Percentiles rank a stretch among this genome's conserved stretches.
These are phyloP conservation scores for Salvelinus namaycush DNA, from an alignment of 2,113 vertebrate species.

Conservation along the genomic window DNA sequence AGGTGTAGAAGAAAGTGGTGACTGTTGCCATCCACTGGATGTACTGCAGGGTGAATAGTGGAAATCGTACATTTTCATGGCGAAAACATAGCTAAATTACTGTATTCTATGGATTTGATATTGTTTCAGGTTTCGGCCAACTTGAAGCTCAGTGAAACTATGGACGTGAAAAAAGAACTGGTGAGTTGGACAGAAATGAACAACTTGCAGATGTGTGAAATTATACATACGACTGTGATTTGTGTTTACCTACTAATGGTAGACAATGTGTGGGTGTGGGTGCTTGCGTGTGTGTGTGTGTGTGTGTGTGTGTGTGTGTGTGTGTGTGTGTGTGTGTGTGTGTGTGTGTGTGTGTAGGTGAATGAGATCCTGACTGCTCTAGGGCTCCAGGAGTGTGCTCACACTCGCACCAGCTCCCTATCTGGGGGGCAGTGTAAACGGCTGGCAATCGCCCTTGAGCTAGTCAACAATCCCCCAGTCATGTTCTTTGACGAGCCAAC, in stretches of 20 bases:
- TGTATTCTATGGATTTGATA: not conserved
- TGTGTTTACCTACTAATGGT: not conserved
- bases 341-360: slow-evolving; percentile 75
- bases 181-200: slow-evolving; percentile 67
- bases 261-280: not conserved
- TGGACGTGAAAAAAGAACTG: slow-evolving; percentile 93
- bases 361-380: slow-evolving; percentile 92
- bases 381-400: slow-evolving; percentile 88
- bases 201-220: not conserved
- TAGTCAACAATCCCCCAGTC: slow-evolving; percentile 96
- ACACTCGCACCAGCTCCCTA: slow-evolving; percentile 87
- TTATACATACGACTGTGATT: not conserved
- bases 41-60: not conserved
- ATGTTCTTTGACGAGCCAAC: slow-evolving; percentile 99
- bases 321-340: not conserved
- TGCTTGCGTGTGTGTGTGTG: slow-evolving; percentile 6
- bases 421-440: slow-evolving; percentile 94
- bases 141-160: slow-evolving; percentile 89
- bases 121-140: slow-evolving; percentile 88
- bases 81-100: not conserved
- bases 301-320: not conserved
- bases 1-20: not conserved
- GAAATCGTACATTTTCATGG: not conserved
- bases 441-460: slow-evolving; percentile 92
- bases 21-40: not conserved